Conservation (phyloP, 2,797 vertebrate genomes). For the Peromyscus melanophrys region DNA sequence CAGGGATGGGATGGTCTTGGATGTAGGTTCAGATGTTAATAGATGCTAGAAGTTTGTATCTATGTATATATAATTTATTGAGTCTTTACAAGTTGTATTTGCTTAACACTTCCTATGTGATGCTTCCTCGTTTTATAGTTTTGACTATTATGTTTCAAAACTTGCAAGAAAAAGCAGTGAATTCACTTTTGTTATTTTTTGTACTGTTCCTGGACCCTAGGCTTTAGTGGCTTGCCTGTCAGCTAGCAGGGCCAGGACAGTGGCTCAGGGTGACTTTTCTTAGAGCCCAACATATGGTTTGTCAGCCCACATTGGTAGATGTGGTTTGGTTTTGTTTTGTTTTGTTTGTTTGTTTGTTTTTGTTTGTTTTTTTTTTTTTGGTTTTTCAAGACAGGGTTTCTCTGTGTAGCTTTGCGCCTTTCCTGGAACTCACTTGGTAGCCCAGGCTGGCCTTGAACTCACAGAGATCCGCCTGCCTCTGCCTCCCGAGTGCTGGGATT, state of each 20-base stretch:
- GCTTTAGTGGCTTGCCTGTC: conserved; percentile 79
- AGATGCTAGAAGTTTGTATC: conserved; percentile 89
- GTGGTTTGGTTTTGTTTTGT: too few relatives aligned
- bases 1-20: conserved; percentile 88
- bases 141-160: conserved; percentile 89
- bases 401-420: too few relatives aligned
- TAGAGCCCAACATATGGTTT: conserved; percentile 91
- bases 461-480: too few relatives aligned
- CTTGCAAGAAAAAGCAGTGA: conserved; percentile 80
- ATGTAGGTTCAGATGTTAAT: conserved; percentile 89
- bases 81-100: conserved; percentile 92
- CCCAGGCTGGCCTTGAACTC: too few relatives aligned
- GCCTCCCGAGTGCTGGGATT: too few relatives aligned
- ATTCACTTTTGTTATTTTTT: conserved; percentile 86
- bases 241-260: conserved; percentile 87
- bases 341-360: too few relatives aligned
- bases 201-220: conserved; percentile 83
- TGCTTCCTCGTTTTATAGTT: conserved; percentile 91
- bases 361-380: too few relatives aligned
- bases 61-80: conserved; percentile 94
- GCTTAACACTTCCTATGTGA: conserved; percentile 92
- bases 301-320: conserved; percentile 91
- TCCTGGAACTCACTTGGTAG: too few relatives aligned
- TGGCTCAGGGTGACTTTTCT: conserved; percentile 76
- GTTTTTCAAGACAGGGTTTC: too few relatives aligned